These are phyloP conservation scores for Parochlus steinenii DNA, from an alignment of 2,888 invertebrate species.

Conservation along the genomic window DNA sequence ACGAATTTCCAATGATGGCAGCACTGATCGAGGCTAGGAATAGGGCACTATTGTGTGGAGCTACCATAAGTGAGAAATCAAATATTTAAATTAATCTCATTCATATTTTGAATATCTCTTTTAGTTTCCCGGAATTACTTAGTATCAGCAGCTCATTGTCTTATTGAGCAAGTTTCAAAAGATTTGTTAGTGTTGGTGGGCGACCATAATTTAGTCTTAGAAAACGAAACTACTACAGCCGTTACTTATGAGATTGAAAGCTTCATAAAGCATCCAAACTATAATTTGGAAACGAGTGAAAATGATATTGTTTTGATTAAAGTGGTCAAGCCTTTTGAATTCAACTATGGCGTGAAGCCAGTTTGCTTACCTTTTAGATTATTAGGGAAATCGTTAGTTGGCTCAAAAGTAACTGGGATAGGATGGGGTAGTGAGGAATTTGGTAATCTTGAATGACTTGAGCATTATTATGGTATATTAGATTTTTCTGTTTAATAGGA, in stretches of 20 bases:
- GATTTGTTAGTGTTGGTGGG: constrained; percentile 32
- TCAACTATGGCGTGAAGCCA: constrained; percentile 37
- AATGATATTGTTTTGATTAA: constrained; percentile 39
- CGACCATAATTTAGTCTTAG: constrained; percentile 30
- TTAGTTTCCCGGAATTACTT: constrained; percentile 23
- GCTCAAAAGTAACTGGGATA: not conserved
- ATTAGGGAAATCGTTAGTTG: not conserved
- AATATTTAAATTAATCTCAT: too few relatives aligned
- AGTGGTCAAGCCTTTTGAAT: constrained; percentile 28
- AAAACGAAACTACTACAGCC: not conserved
- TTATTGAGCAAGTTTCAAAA: constrained; percentile 18
- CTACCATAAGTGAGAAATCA: constrained; percentile 29
- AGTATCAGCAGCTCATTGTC: constrained; percentile 41
- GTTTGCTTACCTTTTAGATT: constrained; percentile 45
- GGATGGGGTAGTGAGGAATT: constrained; percentile 2
- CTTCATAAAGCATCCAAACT: constrained; percentile 27
- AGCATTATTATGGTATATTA: too few relatives aligned
- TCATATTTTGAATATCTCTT: not conserved
- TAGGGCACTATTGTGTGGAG: constrained; percentile 34
- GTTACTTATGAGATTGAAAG: too few relatives aligned
- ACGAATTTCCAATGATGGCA: constrained; percentile 31
- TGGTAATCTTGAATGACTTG: too few relatives aligned
- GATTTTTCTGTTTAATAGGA: constrained; percentile 1
- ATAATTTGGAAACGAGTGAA: constrained; percentile 16
- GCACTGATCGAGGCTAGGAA: constrained; percentile 20